A percentile compares a stretch with the other conserved stretches of the same genome.
Evolutionary conservation across 92 coral and sea anemone species (phyloP).

Genomic region (Pocillopora meandrina): DNA sequence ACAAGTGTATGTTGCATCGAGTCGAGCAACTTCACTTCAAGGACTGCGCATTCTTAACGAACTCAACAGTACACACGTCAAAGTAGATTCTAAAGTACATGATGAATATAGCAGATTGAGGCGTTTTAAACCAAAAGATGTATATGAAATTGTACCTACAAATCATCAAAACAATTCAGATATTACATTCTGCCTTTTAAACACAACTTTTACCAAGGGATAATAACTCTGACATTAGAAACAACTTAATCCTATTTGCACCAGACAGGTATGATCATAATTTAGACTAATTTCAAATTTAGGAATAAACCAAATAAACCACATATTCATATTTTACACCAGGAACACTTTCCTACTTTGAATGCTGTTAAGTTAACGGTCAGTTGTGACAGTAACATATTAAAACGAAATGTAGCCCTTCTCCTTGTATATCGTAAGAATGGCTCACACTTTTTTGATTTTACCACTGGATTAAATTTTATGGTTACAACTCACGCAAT

Average conservation of each 20-base stretch:
- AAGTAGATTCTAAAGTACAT: slow-evolving; percentile 44
- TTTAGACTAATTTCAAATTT: background rate
- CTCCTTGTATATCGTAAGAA: no score
- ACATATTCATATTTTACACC: background rate
- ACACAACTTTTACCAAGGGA: background rate
- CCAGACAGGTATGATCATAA: background rate
- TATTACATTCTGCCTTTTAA: slow-evolving; percentile 34
- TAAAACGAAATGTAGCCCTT: background rate
- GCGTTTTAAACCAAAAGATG: slow-evolving; percentile 17
- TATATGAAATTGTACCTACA: slow-evolving; percentile 25
- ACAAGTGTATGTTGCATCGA: slow-evolving; percentile 53
- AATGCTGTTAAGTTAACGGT: background rate
- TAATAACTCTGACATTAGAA: background rate
- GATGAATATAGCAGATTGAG: slow-evolving; percentile 49
- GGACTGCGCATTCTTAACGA: slow-evolving; percentile 50
- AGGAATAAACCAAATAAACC: background rate
- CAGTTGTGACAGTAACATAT: background rate
- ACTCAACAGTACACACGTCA: slow-evolving; percentile 44
- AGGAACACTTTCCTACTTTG: background rate
- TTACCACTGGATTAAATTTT: background rate
- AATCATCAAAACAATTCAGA: slow-evolving; percentile 20
- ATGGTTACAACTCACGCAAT: background rate
- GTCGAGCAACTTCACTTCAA: slow-evolving; percentile 46
- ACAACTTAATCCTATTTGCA: background rate
- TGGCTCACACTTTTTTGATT: background rate